These are phyloP conservation scores for Trachelus tabidus DNA, from an alignment of 2,888 invertebrate species.

Conservation along the genomic window DNA sequence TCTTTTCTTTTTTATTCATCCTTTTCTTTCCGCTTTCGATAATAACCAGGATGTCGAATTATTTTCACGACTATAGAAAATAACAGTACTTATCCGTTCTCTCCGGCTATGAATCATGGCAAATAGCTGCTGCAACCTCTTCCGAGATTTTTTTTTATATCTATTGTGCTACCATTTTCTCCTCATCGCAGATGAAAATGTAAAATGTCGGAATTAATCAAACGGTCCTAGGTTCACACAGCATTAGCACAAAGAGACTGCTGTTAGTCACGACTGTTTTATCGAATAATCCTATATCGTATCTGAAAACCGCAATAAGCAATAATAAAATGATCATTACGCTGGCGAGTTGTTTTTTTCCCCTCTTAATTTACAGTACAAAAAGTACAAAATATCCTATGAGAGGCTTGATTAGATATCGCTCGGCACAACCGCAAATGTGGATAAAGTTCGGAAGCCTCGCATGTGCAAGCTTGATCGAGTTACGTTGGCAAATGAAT, in stretches of 20 bases:
- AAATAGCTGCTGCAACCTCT: not conserved
- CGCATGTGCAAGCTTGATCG: not conserved
- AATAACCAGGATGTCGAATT: not conserved
- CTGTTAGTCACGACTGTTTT: not conserved
- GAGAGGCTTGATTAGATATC: not conserved
- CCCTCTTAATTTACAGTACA: not conserved
- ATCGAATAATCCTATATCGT: not conserved
- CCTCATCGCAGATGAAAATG: not conserved
- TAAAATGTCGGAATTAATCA: not conserved
- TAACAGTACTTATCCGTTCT: not conserved
- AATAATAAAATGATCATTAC: not conserved
- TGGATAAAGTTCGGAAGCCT: not conserved
- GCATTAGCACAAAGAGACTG: not conserved
- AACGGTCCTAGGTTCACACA: not conserved
- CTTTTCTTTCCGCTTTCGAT: not conserved
- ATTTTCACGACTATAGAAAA: not conserved
- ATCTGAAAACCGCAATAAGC: not conserved
- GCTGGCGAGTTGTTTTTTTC: not conserved
- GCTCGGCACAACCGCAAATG: not conserved
- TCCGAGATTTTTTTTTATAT: not conserved
- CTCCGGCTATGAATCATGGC: not conserved
- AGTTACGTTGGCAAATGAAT: not conserved
- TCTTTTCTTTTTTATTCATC: not conserved
- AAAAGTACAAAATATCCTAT: not conserved
- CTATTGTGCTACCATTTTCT: not conserved